Evolutionary conservation across 2,888 invertebrate species (phyloP).

Genomic region (Lithophane socia): DNA sequence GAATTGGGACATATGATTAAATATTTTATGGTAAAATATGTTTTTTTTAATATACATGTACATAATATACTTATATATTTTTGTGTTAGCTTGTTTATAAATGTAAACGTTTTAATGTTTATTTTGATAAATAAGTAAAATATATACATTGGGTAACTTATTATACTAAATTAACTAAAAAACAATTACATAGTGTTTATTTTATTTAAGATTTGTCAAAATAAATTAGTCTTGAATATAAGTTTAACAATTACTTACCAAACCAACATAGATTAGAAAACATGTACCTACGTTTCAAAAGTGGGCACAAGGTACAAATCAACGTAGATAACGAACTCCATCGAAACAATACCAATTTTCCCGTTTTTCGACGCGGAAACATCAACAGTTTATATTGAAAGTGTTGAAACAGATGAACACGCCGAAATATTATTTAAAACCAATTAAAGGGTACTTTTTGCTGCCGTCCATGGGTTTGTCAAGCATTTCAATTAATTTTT

Average conservation of each 20-base stretch:
- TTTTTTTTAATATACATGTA: neutral
- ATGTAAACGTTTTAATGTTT: too few species aligned
- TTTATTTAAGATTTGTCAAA: neutral
- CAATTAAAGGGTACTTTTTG: slow-evolving; percentile 65
- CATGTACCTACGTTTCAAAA: neutral
- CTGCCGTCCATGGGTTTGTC: slow-evolving; percentile 74
- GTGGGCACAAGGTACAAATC: slow-evolving; percentile 6
- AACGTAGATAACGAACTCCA: slow-evolving; percentile 24
- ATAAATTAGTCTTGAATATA: neutral
- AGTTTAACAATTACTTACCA: neutral
- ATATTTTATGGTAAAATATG: neutral
- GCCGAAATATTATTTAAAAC: slow-evolving; percentile 48
- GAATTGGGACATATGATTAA: neutral
- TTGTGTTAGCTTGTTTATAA: too few species aligned
- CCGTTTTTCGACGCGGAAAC: slow-evolving; percentile 43
- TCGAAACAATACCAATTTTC: slow-evolving; percentile 24
- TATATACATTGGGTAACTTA: too few species aligned
- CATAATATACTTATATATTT: too few species aligned
- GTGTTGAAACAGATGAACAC: slow-evolving; percentile 49
- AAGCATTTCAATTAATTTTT: slow-evolving; percentile 88
- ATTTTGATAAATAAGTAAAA: too few species aligned
- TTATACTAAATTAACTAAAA: too few species aligned
- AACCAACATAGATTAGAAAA: slow-evolving; percentile 1
- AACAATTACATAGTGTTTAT: too few species aligned
- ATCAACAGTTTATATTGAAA: slow-evolving; percentile 51